Evolutionary conservation across 2,113 vertebrate genomes (phyloP), one percentile per base, ranked within the genome.

Genomic region (Tychaedon coryphoeus): DNA sequence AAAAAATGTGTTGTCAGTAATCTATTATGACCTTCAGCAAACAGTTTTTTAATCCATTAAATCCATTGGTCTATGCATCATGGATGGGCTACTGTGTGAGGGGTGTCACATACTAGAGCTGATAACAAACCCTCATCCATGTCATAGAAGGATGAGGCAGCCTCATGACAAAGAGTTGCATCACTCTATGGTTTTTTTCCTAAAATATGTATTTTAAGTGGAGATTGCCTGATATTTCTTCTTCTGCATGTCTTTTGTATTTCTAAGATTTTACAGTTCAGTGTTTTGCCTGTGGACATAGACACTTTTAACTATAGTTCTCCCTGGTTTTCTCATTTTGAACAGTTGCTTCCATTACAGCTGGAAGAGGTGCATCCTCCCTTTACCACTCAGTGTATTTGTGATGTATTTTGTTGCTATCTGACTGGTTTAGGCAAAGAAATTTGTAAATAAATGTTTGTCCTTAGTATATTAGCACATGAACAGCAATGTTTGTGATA

Each of bases 371-470:
- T 19, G 26, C 16, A 14, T 74, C 74, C 48, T 13, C 87, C 36
- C 90, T 86, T 91, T 80, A 78, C 56, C 17, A 45, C 42, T 93
- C 54, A 56, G 48, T 71, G 34, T 83, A 43, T 88, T 91, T 95
- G 76, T 48, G 61, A 86, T 70, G 34, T 83, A 92, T 94, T 96
- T 97, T 86, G 29, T 86, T 80, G 76, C 64, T 67, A 51, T 74
- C 45, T 69, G 28, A 20, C 34, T 88, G 60, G 53, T 67, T 80
- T 95, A 93, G 66, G 43, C 50, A 31, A 72, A 92, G 78, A 93
- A 85, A 93, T 95, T 93, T 94, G 93, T 97, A 96, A 97, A 96
- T 95, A 96, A 90, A 93, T 95, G 85, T 94, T 97, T 97, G 77
- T 94, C 90, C 86, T 97, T 95, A 90, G 48, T 91, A 81, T 90